phyloP scores from a whole-genome alignment of 2,888 invertebrate genomes.

The Stegophylla sp. region DNA sequence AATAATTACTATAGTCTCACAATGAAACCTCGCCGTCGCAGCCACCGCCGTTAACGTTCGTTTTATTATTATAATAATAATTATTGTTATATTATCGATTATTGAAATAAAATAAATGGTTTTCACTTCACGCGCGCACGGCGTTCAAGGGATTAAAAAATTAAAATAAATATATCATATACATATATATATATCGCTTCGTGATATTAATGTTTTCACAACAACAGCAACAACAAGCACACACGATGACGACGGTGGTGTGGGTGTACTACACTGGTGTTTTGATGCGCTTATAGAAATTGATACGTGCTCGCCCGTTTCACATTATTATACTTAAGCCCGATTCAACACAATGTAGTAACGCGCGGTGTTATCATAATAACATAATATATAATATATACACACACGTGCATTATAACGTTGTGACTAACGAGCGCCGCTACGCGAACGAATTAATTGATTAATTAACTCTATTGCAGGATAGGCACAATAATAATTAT shows the following conservation, averaged over 20 bases:
- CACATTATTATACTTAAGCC: not conserved
- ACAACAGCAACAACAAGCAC: not conserved
- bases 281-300: not conserved
- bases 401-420: not conserved
- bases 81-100: not conserved
- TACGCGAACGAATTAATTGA: not conserved
- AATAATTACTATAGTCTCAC: slow-evolving; percentile 8
- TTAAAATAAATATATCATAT: no score
- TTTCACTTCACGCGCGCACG: no score
- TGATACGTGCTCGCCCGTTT: not conserved
- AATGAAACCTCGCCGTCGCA: not conserved
- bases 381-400: not conserved
- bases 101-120: no score
- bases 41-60: not conserved
- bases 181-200: not conserved
- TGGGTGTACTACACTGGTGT: not conserved
- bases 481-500: not conserved
- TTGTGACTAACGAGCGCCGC: not conserved
- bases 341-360: not conserved
- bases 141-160: not conserved
- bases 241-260: not conserved
- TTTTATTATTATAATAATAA: not conserved
- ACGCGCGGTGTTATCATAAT: no score
- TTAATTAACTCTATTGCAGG: not conserved
- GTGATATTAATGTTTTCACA: not conserved